These are phyloP conservation scores for Taeniopygia guttata DNA, from an alignment of 2,797 vertebrate genomes.

Conservation along the genomic window DNA sequence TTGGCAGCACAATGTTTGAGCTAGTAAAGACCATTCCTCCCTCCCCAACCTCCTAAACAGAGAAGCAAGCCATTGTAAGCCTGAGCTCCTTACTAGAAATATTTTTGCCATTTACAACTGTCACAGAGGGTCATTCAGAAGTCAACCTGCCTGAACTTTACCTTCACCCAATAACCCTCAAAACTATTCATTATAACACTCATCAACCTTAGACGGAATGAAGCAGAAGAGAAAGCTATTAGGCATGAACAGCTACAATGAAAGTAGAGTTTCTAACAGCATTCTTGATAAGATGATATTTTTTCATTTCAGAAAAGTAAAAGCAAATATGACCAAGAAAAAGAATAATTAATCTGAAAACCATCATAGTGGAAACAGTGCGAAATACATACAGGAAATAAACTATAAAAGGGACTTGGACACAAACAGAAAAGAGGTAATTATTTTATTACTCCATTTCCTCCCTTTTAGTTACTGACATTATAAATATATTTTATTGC, in stretches of 20 bases:
- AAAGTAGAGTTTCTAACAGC: not conserved
- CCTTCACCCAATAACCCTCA: slow-evolving; percentile 25
- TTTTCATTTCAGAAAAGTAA: not conserved
- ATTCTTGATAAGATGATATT: not conserved
- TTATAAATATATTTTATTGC: slow-evolving; percentile 11
- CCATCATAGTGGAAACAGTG: not conserved
- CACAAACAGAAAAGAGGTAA: not conserved
- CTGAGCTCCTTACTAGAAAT: not conserved
- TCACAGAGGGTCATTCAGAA: slow-evolving; percentile 16
- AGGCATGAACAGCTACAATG: not conserved
- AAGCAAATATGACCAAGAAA: not conserved
- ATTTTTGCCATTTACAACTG: slow-evolving; percentile 37
- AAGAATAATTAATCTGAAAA: not conserved
- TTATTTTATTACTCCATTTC: slow-evolving; percentile 19
- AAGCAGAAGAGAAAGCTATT: not conserved
- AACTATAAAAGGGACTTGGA: not conserved
- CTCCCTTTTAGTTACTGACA: not conserved
- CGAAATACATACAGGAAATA: not conserved
- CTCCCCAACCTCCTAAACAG: not conserved
- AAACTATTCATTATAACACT: not conserved
- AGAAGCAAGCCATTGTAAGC: slow-evolving; percentile 1
- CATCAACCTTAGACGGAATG: not conserved
- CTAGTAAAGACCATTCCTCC: slow-evolving; percentile 31
- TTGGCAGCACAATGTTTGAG: not conserved
- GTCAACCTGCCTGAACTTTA: slow-evolving; percentile 53